These are phyloP conservation scores for Drosophila rellima DNA, from an alignment of 2,888 invertebrate species.

Conservation along the genomic window DNA sequence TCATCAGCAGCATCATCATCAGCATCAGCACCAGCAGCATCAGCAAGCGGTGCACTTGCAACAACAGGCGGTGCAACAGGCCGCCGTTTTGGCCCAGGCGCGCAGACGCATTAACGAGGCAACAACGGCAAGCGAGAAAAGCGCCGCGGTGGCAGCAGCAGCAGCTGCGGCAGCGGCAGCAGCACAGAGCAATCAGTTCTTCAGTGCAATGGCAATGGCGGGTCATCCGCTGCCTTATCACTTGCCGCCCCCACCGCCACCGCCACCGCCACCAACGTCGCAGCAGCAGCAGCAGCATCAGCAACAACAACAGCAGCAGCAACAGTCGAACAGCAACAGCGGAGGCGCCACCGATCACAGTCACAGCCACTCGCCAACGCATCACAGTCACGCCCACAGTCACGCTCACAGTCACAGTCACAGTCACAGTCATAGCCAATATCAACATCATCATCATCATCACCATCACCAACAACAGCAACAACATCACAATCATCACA, in stretches of 20 bases:
- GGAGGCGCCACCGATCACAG: slow-evolving; percentile 19
- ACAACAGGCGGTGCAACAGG: slow-evolving; percentile 66
- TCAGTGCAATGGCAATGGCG: slow-evolving; percentile 88
- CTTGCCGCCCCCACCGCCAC: slow-evolving; percentile 89
- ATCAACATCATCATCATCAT: slow-evolving; percentile 8
- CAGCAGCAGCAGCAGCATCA: slow-evolving; percentile 30
- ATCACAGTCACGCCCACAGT: slow-evolving; percentile 17
- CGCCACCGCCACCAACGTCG: slow-evolving; percentile 84
- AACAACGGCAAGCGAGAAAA: slow-evolving; percentile 82
- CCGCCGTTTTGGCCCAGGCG: slow-evolving; percentile 84
- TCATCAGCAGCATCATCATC: too few relatives aligned
- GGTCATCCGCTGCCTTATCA: slow-evolving; percentile 88
- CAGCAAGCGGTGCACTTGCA: slow-evolving; percentile 68
- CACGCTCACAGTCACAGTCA: slow-evolving; percentile 36
- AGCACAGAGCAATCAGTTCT: slow-evolving; percentile 87
- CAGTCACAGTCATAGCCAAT: slow-evolving; percentile 56
- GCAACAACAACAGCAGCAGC: slow-evolving; percentile 79
- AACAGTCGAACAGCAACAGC: slow-evolving; percentile 86
- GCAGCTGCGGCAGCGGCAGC: slow-evolving; percentile 76
- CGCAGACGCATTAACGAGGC: slow-evolving; percentile 87
- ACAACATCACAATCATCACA: slow-evolving; percentile 14
- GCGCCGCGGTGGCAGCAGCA: slow-evolving; percentile 77
- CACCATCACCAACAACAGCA: not conserved
- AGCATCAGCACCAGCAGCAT: not conserved
- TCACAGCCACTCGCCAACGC: slow-evolving; percentile 10